Evolutionary conservation across 1,140 invertebrate genomes (phyloP).

Genomic region (Cydia strobilella): DNA sequence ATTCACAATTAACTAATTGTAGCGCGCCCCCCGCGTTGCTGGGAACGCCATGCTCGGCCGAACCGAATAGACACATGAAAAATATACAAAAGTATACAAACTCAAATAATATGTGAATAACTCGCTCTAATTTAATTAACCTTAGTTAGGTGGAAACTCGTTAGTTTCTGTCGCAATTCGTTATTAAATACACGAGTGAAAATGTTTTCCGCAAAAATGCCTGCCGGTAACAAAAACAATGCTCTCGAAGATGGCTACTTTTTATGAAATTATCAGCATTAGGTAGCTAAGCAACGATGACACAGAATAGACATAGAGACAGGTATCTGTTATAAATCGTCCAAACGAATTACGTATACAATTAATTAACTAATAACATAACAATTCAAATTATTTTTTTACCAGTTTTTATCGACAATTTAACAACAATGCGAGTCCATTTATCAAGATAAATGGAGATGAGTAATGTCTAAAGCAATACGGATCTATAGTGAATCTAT

Average conservation of each 20-base stretch:
- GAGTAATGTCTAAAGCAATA: slow-evolving; percentile 56
- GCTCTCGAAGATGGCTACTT: too few species aligned
- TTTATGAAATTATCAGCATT: not conserved
- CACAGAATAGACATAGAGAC: too few species aligned
- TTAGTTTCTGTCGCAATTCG: slow-evolving; percentile 55
- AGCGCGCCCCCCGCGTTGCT: slow-evolving; percentile 29
- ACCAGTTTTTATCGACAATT: slow-evolving; percentile 43
- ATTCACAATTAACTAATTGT: slow-evolving; percentile 29
- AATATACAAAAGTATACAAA: slow-evolving; percentile 23
- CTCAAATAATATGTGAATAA: slow-evolving; percentile 57
- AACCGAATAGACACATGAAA: slow-evolving; percentile 42
- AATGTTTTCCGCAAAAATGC: not conserved
- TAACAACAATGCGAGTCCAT: slow-evolving; percentile 52
- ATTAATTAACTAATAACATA: slow-evolving; percentile 17
- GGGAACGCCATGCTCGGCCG: slow-evolving; percentile 25
- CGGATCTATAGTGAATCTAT: slow-evolving; percentile 60
- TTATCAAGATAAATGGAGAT: slow-evolving; percentile 56
- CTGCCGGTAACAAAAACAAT: not conserved
- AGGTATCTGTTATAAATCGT: not conserved
- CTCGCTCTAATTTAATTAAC: slow-evolving; percentile 64
- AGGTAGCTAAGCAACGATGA: too few species aligned
- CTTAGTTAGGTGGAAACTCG: slow-evolving; percentile 63
- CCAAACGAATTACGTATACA: not conserved
- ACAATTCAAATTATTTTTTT: slow-evolving; percentile 47
- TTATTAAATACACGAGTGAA: slow-evolving; percentile 46